Evolutionary conservation across 92 coral and sea anemone genomes (phyloP), one percentile per base, ranked within the genome.

Genomic region (Palythoa grandis): DNA sequence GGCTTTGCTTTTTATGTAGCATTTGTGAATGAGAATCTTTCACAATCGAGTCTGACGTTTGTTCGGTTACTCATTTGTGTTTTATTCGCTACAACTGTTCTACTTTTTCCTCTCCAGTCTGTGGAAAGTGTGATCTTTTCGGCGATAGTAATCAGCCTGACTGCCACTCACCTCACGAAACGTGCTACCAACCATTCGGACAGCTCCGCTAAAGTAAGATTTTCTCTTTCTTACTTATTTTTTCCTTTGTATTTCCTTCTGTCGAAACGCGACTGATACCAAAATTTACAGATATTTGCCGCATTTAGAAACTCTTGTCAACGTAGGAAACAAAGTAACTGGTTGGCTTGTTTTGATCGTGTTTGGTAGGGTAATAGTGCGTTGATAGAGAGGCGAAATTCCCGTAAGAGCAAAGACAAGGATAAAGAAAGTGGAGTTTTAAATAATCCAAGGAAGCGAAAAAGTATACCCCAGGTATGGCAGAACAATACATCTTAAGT

Each of bases 101-200:
- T 52, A 24, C 48, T 88, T 19, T 61, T 87, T 52, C 35, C 11
- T 80, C 83, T 57, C 12, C 80, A 96, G 99, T 96, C 99, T n/a
- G 98, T 96, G 37, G 99, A 96, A 75, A 96, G 99, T 83, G 99
- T 96, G 52, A 96, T 96, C 52, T 96, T 96, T 83, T 96, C 99
- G 23, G 99, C 99, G 52, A 96, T 96, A 77, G 99, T 96, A 76
- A 96, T 96, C 86, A 96, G 99, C 70, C 76, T 96, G 77, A 96
- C 99, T 25, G 99, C 99, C 10, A 96, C 99, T 24, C 99, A 96
- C 67, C 90, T 96, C 77, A 96, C 98, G n/a, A 96, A 96, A 72
- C 96, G 99, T 68, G 98, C 99, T 20, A 89, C 88, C 61, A 96
- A 92, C 82, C 85, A 80, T 52, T 88, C 98, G 75, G 99, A 96